Base-by-base conservation (phyloP, 2,113 vertebrate species). In the Polypterus senegalus region DNA sequence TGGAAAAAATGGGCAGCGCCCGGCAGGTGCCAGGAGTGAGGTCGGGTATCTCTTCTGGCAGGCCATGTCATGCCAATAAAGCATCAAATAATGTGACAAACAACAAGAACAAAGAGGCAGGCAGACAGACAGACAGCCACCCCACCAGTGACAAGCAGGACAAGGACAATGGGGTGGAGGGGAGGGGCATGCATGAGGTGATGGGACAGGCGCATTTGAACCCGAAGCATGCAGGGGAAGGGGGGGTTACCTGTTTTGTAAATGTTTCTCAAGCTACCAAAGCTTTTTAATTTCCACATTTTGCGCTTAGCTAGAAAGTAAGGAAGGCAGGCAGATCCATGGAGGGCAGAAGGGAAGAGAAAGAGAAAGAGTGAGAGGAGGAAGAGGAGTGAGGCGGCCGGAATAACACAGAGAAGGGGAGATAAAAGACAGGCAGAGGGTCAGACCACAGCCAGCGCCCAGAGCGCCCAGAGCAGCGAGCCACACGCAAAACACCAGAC, bases 221-320 rank as follows among this genome's bases (percentile, higher is more conserved):
- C 51, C 54, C 5, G 10, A 48, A 56, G 43, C n/a, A 49, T 69
- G 71, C 56, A 8, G 4, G 71, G 66, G 71, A 44, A 44, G 52
- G 10, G 27, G 8, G 9, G 27, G 69, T 97, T 98, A 97, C 94
- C 94, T 98, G 94, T 93, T 89, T 92, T 96, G 89, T 95, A 95
- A 92, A 98, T 94, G 91, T 97, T 98, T 93, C 94, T 94, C 90
- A 98, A 94, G 90, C 94, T 98, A 98, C 94, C 94, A 91, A 98
- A 97, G 88, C 92, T 94, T 88, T 98, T 98, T 91, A 98, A 88
- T 81, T 98, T 98, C 94, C 94, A 97, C 94, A 98, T 97, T 97
- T 96, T 98, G 88, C 94, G 94, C 80, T 97, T 98, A 83, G 94
- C 94, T 98, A 91, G 78, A 65, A 85, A 82, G 84, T 76, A 79